Base-by-base conservation (phyloP, 2,888 invertebrate species). In the Yponomeuta evonymella region DNA sequence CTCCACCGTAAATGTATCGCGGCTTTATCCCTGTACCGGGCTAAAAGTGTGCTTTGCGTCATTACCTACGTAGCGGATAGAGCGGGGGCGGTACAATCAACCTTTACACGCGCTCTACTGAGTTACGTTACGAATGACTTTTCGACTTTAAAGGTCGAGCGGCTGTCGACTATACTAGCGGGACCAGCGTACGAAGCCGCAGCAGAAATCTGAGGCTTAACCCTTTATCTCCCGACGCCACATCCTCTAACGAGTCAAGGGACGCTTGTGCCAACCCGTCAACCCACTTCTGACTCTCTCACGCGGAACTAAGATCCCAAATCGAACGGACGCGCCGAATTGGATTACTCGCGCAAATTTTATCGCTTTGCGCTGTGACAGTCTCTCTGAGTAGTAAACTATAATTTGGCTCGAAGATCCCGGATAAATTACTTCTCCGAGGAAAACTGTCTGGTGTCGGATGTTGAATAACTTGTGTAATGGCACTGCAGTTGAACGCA, bases 211-310 rank as follows among this genome's bases (percentile, higher is more conserved):
- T 67, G 67, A 43, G 67, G 67, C 67, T 67, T 67, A 67, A 67
- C 43, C 65, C 67, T 67, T 67, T 67, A 67, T 67, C 67, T 67
- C 67, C n/a, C 43, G 67, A 23, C 48, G 48, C 48, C 67, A 66
- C 66, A n/a, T n/a, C 67, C 67, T 43, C 23, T 67, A 67, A 67
- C 67, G 67, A 67, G 67, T 67, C 12, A 67, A 67, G 67, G 67
- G 67, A 67, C 67, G 65, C 4, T 58, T 12, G 65, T 11, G 10
- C 6, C 10, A n/a, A 48, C n/a, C 67, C 43, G 15, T 15, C 67
- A 23, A 3, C 11, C 12, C 43, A 67, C 67, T 67, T 67, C 12
- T 33, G 33, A 65, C 65, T 65, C 33, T 65, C 6, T 33, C 6
- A 23, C 33, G 12, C 29, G 33, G 30, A 65, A 29, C 29, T 33